Base-by-base conservation (phyloP, 2,888 invertebrate species). In the Ametastegia equiseti region DNA sequence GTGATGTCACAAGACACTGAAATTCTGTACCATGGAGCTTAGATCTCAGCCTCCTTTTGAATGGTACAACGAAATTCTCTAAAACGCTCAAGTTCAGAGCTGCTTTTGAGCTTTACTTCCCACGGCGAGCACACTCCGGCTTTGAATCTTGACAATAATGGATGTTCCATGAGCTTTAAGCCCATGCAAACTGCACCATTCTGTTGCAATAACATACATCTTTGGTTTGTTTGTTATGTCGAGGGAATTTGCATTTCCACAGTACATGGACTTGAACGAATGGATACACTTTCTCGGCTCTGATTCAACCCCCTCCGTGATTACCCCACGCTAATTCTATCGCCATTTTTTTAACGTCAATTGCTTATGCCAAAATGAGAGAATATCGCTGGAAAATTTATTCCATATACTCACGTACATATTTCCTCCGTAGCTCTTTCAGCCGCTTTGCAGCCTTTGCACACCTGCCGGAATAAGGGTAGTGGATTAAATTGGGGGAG, bases 121-220 rank as follows among this genome's bases (percentile, higher is more conserved):
- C 33, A 75, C 9, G 50, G 13, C 39, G 23, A 13, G 3, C n/a
- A 36, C 13, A 9, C 6, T 27, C 15, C 54, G 50, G 75, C 75
- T 75, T 75, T 75, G 50, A 75, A 75, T 75, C 54, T 23, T 50
- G n/a, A 75, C 54, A 75, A 54, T 75, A 50, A 50, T 54, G 36
- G 33, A 36, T 36, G 75, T 75, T 33, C n/a, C 54, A 33, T 75
- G 36, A 75, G 75, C 75, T 54, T 19, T 19, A 75, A 75, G 33
- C 36, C 54, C 36, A 36, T 33, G 71, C 47, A 71, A 71, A 71
- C 71, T 36, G 71, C 30, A 27, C 13, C 45, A 30, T 75, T 75
- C 75, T 75, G 47, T 75, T 75, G 50, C 54, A 54, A 75, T 75
- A 54, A 50, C 23, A 54, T 36, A 75, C 45, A 75, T 75, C 33